These are phyloP conservation scores for Hyppa rectilinea DNA, from an alignment of 2,888 invertebrate species.

Conservation along the genomic window DNA sequence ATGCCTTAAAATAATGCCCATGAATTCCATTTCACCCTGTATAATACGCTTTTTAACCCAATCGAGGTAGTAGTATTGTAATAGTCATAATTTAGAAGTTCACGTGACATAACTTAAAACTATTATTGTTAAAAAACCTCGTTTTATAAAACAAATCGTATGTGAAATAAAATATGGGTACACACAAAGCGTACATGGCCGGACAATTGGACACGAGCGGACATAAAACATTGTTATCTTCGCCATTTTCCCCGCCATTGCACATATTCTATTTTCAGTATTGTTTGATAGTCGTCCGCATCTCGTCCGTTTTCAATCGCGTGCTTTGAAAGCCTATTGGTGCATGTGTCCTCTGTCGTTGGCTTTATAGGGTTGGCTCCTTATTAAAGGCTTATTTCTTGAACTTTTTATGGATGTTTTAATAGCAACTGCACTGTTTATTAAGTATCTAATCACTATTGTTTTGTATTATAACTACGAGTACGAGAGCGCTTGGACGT, in stretches of 20 bases:
- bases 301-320: conserved; percentile 32
- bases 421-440: not conserved
- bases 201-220: conserved; percentile 15
- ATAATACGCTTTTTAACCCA: too few relatives aligned
- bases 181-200: not conserved
- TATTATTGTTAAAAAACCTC: not conserved
- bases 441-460: not conserved
- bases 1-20: too few relatives aligned
- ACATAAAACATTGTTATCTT: conserved; percentile 53
- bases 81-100: not conserved
- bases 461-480: not conserved
- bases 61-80: too few relatives aligned
- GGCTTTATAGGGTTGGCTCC: not conserved
- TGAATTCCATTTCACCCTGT: too few relatives aligned
- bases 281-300: conserved; percentile 37
- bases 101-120: not conserved
- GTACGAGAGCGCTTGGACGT: not conserved
- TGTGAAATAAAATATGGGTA: conserved; percentile 26
- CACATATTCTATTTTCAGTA: conserved; percentile 44
- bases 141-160: not conserved
- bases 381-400: not conserved
- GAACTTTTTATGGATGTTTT: not conserved
- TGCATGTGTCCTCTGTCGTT: conserved; percentile 29
- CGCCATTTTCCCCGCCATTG: conserved; percentile 35
- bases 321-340: conserved; percentile 38